phyloP scores from a whole-genome alignment of 2,888 invertebrate species.

The Pandemis cinnamomeana region DNA sequence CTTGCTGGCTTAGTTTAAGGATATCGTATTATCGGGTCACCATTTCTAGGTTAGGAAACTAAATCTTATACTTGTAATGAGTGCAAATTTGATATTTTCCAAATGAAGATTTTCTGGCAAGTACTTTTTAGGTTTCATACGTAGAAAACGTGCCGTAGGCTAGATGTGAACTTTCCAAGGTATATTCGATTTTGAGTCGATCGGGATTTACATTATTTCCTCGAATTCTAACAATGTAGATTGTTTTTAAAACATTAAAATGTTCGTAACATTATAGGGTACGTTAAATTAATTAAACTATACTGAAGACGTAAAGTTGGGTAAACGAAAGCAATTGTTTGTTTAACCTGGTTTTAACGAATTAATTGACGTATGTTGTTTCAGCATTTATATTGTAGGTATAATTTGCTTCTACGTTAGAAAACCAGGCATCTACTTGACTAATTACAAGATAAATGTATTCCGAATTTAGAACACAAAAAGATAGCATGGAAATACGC shows the following conservation, averaged over 20 bases:
- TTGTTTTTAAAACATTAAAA: too few relatives aligned
- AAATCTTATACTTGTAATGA: not conserved
- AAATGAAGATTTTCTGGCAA: not conserved
- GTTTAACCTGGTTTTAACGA: not conserved
- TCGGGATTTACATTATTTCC: not conserved
- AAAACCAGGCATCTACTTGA: not conserved
- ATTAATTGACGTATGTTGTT: not conserved
- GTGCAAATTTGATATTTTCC: not conserved
- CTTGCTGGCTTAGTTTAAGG: conserved; percentile 13
- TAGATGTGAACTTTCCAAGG: not conserved
- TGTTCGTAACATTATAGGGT: not conserved
- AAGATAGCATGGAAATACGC: not conserved
- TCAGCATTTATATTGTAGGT: not conserved
- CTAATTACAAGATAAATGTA: not conserved
- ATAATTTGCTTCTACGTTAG: not conserved
- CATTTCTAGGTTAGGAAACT: not conserved
- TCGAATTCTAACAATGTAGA: too few relatives aligned
- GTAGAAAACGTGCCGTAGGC: not conserved
- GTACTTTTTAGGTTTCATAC: not conserved
- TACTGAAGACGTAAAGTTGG: not conserved
- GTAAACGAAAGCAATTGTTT: not conserved
- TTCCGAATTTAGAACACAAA: not conserved
- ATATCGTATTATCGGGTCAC: conserved; percentile 3
- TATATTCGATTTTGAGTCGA: too few relatives aligned
- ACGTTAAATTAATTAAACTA: not conserved